phyloP scores from a whole-genome alignment of 2,113 vertebrate species.

The Halichoeres trimaculatus region DNA sequence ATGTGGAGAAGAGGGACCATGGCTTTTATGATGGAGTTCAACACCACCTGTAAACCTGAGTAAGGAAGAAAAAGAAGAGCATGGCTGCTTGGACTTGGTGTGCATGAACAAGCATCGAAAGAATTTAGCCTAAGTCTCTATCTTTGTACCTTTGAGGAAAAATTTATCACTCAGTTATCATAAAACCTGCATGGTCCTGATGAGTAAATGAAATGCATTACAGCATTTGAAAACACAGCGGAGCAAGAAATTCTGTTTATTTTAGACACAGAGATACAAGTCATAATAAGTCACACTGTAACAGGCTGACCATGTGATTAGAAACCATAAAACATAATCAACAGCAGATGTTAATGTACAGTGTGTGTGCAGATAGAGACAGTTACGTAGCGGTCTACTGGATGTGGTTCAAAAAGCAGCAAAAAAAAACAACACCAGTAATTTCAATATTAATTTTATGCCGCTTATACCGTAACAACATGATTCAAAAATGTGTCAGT shows the following conservation, averaged over 20 bases:
- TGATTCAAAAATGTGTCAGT: slow-evolving; percentile 5
- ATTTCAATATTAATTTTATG: neutral
- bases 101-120: too few relatives aligned
- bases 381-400: neutral
- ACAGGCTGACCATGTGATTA: neutral
- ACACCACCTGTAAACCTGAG: slow-evolving; percentile 99
- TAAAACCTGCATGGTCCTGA: neutral
- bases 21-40: slow-evolving; percentile 99
- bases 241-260: neutral
- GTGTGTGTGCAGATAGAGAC: neutral
- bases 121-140: too few relatives aligned
- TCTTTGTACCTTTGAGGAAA: too few relatives aligned
- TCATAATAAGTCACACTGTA: neutral
- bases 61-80: slow-evolving; percentile 56
- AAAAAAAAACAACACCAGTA: neutral
- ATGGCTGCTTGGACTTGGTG: neutral
- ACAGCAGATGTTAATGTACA: neutral
- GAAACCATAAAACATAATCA: neutral
- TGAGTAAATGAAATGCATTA: neutral
- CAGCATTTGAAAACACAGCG: too few relatives aligned
- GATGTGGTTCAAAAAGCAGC: neutral
- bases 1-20: slow-evolving; percentile 99
- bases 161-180: too few relatives aligned
- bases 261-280: neutral
- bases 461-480: neutral